phyloP scores from a whole-genome alignment of 2,888 invertebrate species.

The Chymomyza caudatula region DNA sequence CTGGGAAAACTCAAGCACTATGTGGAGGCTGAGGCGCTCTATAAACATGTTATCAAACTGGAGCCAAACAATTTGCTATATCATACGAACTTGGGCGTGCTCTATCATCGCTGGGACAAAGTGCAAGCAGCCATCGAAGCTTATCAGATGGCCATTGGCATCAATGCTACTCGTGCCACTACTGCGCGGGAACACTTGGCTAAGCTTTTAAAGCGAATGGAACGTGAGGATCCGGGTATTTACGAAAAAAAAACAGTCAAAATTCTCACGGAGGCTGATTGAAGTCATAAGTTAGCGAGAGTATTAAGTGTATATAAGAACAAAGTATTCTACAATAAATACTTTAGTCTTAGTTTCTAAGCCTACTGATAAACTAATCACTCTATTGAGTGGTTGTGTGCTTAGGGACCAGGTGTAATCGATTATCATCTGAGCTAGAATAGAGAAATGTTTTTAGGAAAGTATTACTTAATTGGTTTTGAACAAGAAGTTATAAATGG shows the following conservation, averaged over 20 bases:
- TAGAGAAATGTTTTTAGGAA: not conserved
- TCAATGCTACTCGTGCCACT: slow-evolving; percentile 83
- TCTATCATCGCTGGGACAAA: slow-evolving; percentile 96
- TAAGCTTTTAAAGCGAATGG: slow-evolving; percentile 76
- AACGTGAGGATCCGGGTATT: slow-evolving; percentile 31
- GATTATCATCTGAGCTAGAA: not conserved
- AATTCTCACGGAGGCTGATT: not conserved
- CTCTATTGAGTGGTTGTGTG: too few species aligned
- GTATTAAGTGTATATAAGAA: not conserved
- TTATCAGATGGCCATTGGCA: slow-evolving; percentile 86
- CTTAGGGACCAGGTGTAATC: not conserved
- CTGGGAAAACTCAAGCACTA: slow-evolving; percentile 90
- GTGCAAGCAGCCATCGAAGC: slow-evolving; percentile 84
- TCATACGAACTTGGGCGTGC: slow-evolving; percentile 93
- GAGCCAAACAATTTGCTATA: slow-evolving; percentile 87
- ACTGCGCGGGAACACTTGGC: slow-evolving; percentile 86
- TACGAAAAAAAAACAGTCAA: not conserved
- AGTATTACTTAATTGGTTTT: too few species aligned
- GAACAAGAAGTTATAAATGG: too few species aligned
- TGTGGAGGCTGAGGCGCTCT: slow-evolving; percentile 88
- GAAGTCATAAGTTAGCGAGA: not conserved
- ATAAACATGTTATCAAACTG: slow-evolving; percentile 85
- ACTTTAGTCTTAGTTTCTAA: not conserved
- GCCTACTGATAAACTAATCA: not conserved
- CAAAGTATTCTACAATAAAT: not conserved